These are phyloP conservation scores for Crypturellus undulatus DNA, from an alignment of 2,113 vertebrate species.

Conservation along the genomic window DNA sequence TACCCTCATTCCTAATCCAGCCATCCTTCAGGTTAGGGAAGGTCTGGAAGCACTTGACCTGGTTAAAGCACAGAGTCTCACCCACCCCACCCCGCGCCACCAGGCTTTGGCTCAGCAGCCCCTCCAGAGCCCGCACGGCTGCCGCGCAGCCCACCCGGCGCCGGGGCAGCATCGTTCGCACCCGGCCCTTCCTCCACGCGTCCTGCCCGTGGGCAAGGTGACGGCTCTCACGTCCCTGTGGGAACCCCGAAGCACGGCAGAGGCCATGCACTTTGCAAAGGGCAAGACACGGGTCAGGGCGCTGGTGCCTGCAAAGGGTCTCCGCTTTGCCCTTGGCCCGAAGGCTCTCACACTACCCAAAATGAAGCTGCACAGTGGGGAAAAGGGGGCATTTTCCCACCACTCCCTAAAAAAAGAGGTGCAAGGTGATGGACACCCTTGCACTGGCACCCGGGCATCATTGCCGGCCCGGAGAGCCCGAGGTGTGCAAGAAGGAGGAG, in stretches of 20 bases:
- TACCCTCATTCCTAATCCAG: background rate
- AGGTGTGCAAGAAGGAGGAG: background rate
- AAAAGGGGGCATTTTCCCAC: background rate
- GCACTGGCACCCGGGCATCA: background rate
- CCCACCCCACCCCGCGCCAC: fast-evolving
- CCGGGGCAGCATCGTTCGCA: too few species aligned
- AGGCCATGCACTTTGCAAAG: background rate
- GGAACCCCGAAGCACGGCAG: background rate
- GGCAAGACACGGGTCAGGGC: fast-evolving
- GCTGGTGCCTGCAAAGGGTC: background rate
- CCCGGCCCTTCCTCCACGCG: background rate
- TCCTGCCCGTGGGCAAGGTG: fast-evolving
- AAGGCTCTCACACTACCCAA: fast-evolving
- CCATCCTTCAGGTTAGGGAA: background rate
- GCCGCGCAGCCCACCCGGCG: too few species aligned
- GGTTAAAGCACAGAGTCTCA: background rate
- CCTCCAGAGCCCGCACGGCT: background rate
- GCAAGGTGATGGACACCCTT: background rate
- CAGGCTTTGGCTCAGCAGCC: background rate
- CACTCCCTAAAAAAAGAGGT: fast-evolving
- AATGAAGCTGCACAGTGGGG: background rate
- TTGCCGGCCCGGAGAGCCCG: background rate
- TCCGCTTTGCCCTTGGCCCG: fast-evolving
- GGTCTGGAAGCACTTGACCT: fast-evolving
- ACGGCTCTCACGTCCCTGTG: too few species aligned